Conservation (phyloP, 2,113 vertebrate genomes). For the Phalacrocorax carbo region DNA sequence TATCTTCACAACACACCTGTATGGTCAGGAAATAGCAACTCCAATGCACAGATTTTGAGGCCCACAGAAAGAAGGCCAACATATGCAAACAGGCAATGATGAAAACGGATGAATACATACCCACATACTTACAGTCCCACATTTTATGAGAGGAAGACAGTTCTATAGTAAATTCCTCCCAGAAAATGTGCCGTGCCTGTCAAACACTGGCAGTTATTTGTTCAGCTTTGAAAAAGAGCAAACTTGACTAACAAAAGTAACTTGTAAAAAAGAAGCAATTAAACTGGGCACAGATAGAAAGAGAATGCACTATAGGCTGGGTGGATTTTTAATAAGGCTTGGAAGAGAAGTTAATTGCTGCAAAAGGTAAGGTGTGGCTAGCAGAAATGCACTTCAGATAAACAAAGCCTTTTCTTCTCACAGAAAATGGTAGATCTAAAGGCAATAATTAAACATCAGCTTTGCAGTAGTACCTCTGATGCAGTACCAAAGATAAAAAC, state of each 20-base stretch:
- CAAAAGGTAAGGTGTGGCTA: background rate
- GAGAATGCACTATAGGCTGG: background rate
- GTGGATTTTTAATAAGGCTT: background rate
- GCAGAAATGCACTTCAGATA: background rate
- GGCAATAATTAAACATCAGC: background rate
- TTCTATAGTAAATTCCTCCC: background rate
- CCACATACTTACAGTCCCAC: background rate
- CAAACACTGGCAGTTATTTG: background rate
- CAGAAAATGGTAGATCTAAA: background rate
- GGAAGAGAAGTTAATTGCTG: background rate
- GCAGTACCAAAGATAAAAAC: background rate
- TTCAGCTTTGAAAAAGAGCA: background rate
- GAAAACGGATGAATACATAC: background rate
- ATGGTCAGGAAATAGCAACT: background rate
- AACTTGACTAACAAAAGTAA: background rate
- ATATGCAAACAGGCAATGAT: background rate
- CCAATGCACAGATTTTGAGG: background rate
- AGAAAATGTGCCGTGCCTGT: background rate
- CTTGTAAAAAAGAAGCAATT: background rate
- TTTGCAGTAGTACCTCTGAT: background rate
- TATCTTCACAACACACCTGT: background rate
- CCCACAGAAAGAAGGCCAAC: background rate
- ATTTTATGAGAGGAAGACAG: background rate
- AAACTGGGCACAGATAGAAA: background rate
- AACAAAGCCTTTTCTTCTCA: background rate